Conservation (phyloP, 2,888 invertebrate genomes). For the Nematopogon swammerdamellus region DNA sequence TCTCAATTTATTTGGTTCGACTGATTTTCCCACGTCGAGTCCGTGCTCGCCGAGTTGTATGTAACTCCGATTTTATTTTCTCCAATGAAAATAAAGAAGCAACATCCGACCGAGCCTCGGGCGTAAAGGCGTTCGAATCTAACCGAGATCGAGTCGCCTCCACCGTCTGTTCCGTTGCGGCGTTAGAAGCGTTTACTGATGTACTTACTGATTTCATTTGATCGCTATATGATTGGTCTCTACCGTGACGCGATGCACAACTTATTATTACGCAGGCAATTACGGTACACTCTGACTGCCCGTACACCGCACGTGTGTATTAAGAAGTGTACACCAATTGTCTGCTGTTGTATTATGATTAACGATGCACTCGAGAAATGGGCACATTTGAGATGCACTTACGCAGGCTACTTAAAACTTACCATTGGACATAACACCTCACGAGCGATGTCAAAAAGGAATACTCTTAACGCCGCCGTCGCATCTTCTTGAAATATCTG, state of each 20-base stretch:
- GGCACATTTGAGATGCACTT: neutral
- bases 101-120: conserved; percentile 46
- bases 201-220: neutral
- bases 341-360: neutral
- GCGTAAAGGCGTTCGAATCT: conserved; percentile 24
- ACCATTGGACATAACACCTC: neutral
- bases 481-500: too few species aligned
- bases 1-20: neutral
- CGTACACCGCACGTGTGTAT: neutral
- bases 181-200: neutral
- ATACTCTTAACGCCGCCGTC: too few species aligned
- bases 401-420: neutral
- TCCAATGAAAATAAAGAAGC: neutral
- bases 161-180: neutral
- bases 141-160: neutral
- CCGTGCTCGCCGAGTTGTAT: neutral
- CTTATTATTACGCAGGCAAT: neutral
- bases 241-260: neutral
- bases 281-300: neutral
- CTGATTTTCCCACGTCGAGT: neutral
- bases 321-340: neutral
- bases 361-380: neutral
- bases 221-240: neutral
- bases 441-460: too few species aligned
- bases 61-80: neutral